Evolutionary conservation across 2,113 vertebrate species (phyloP).

Genomic region (Oncorhynchus gorbuscha): DNA sequence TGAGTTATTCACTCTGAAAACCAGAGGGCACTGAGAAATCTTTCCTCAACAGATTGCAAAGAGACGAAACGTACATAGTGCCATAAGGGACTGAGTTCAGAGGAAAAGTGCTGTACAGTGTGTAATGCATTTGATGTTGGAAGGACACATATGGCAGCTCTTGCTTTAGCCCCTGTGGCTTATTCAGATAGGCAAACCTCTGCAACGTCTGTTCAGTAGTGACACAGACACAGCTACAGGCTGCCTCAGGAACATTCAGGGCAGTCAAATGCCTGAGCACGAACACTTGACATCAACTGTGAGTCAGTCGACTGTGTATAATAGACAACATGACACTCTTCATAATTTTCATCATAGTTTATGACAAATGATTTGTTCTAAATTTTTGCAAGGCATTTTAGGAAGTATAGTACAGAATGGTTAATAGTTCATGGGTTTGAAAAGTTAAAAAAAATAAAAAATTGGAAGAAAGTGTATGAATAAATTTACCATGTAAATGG

Average conservation of each 20-base stretch:
- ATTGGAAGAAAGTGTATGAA: too few species aligned
- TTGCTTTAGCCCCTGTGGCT: background rate
- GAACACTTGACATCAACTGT: conserved; percentile 1
- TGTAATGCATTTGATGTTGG: background rate
- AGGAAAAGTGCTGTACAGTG: background rate
- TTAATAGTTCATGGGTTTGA: too few species aligned
- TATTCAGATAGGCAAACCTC: background rate
- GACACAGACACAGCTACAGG: background rate
- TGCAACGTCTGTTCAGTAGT: background rate
- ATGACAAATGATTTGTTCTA: background rate
- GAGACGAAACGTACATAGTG: background rate
- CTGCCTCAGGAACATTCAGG: background rate
- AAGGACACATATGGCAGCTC: conserved; percentile 8
- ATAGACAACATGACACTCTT: background rate
- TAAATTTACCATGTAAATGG: too few species aligned
- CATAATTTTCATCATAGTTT: background rate
- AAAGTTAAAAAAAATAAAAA: too few species aligned
- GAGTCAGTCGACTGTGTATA: background rate
- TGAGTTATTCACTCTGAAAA: background rate
- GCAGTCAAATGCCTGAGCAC: background rate
- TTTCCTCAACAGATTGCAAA: background rate
- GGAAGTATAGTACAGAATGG: too few species aligned
- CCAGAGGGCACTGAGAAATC: background rate
- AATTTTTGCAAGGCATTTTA: too few species aligned
- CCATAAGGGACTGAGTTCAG: background rate